A percentile compares a stretch with the other conserved stretches of the same genome.
phyloP scores from a whole-genome alignment of 2,888 invertebrate genomes.

The Sinhomidia bicolor region DNA sequence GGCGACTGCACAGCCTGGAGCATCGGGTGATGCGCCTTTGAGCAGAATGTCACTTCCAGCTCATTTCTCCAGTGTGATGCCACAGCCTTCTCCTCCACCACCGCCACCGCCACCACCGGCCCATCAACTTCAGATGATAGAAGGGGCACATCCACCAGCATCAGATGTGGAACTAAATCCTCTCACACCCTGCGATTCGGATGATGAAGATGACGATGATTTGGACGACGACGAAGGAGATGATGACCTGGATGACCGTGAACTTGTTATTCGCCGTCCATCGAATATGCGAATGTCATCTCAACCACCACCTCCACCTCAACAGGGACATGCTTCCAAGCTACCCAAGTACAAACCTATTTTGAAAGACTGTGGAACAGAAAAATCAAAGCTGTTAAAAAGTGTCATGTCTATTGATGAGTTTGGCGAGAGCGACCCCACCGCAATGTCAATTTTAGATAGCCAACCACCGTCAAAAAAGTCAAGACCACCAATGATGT shows the following conservation, averaged over 20 bases:
- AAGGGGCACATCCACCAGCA: neutral
- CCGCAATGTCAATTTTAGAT: constrained; percentile 4
- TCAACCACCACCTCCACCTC: neutral
- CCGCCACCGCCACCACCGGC: neutral
- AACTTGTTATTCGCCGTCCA: constrained; percentile 11
- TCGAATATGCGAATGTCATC: neutral
- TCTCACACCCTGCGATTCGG: constrained; percentile 73
- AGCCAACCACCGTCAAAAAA: constrained; percentile 54
- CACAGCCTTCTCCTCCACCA: neutral
- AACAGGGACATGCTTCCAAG: neutral
- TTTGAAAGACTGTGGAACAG: constrained; percentile 57
- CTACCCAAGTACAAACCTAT: constrained; percentile 53
- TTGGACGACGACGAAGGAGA: constrained; percentile 50
- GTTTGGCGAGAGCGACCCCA: neutral
- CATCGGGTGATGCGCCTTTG: constrained; percentile 28
- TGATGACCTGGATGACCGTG: constrained; percentile 25
- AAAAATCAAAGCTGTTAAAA: constrained; percentile 56
- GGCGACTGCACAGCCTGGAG: neutral
- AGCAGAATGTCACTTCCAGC: constrained; percentile 15
- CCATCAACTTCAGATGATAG: neutral
- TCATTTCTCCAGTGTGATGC: constrained; percentile 11
- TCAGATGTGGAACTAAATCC: constrained; percentile 75
- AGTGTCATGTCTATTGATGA: constrained; percentile 61
- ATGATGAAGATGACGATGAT: constrained; percentile 51
- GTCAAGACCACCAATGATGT: constrained; percentile 28